Conservation (phyloP, 1,140 invertebrate species). For the Trachymyrmex septentrionalis region DNA sequence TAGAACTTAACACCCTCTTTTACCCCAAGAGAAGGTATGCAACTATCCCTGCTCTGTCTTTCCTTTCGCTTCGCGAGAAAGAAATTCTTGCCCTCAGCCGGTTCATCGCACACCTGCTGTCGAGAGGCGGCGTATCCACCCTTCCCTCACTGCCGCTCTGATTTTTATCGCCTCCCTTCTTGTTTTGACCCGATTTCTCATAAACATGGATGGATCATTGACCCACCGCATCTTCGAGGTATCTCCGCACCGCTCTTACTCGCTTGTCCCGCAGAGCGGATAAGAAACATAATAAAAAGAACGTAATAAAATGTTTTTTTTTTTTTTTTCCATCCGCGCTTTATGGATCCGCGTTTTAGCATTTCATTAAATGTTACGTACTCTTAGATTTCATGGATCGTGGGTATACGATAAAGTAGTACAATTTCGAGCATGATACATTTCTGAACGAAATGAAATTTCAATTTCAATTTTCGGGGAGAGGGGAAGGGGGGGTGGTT, state of each 20-base stretch:
- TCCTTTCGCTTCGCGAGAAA: slow-evolving; percentile 67
- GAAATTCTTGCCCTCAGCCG: slow-evolving; percentile 69
- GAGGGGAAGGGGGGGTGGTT: too few species aligned
- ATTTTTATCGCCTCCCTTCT: slow-evolving; percentile 79
- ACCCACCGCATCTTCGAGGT: slow-evolving; percentile 28
- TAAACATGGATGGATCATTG: slow-evolving; percentile 59
- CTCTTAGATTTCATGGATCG: background rate
- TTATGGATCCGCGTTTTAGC: too few species aligned
- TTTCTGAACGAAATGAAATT: too few species aligned
- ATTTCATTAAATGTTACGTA: background rate
- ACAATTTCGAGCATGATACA: too few species aligned
- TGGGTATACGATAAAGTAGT: too few species aligned
- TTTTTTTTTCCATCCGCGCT: background rate
- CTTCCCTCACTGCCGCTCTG: slow-evolving; percentile 61
- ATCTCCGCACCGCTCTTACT: background rate
- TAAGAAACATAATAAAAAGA: background rate
- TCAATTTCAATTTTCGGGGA: too few species aligned
- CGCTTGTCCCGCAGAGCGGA: background rate
- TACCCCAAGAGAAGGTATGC: slow-evolving; percentile 81
- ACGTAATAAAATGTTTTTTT: too few species aligned
- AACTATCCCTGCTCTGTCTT: slow-evolving; percentile 70
- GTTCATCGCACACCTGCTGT: slow-evolving; percentile 78
- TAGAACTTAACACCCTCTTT: slow-evolving; percentile 80
- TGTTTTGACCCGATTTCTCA: slow-evolving; percentile 77
- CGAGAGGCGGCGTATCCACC: slow-evolving; percentile 72